Base-by-base conservation (phyloP, 1,140 invertebrate genomes). In the Lepidurus arcticus region DNA sequence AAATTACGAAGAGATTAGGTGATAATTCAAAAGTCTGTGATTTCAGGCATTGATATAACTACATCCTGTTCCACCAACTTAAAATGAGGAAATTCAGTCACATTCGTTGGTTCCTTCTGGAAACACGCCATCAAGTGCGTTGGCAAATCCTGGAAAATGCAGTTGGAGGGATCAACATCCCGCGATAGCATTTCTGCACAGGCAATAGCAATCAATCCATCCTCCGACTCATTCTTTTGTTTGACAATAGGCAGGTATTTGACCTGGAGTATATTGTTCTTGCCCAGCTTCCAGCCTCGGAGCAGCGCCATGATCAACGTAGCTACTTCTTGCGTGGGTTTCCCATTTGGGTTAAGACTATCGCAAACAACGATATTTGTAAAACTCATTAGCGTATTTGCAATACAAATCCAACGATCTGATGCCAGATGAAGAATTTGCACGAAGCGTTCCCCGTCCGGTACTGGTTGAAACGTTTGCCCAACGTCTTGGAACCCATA, bases 71-170 rank as follows among this genome's bases (percentile, higher is more conserved):
- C 53, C 6, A 65, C 53, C 8, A 65, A 1, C 21, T 65, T 9
- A 65, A 65, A 16, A 65, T 65, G 53, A 7, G 53, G 53, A 65
- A 65, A 65, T 65, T 65, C 9, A 21, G 53, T 65, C 53, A 65
- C 6, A 7, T 65, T 21, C 16, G 21, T 65, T 11, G 21, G 6
- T 7, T 65, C 9, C 21, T 65, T 9, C 13, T 65, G 16, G 21
- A 65, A 65, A 65, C 53, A 65, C 53, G 13, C 21, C 8, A 65
- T 21, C 21, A 65, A 65, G 13, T 65, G 53, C 21, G 53, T 7
- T 7, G 16, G 53, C 21, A 16, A 9, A 21, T 65, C 53, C 7
- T 65, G 53, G 53, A 65, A 65, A 13, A 65, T 13, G 21, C 53
- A 65, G 21, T 16, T 65, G 9, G 53, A 65, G 6, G 53, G 53